Evolutionary conservation across 2,797 vertebrate species (phyloP).

Genomic region (Loris lydekkerianus): DNA sequence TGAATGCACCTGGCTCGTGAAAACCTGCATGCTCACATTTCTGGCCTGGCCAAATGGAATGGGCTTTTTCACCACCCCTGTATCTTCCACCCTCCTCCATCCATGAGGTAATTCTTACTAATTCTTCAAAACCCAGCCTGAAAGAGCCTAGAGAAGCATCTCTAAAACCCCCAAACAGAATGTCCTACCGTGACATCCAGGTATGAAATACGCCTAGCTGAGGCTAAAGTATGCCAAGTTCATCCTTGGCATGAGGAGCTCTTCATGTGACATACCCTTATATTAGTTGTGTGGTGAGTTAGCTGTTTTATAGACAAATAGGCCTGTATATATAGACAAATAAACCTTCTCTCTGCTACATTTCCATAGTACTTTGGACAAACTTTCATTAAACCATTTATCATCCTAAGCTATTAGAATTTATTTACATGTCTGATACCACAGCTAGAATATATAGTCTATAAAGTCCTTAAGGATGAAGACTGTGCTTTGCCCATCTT

Average conservation of each 20-base stretch:
- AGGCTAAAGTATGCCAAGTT: too few species aligned
- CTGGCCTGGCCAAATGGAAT: background rate
- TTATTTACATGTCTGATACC: slow-evolving; percentile 9
- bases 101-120: background rate
- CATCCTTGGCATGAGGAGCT: too few species aligned
- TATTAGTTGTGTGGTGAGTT: too few species aligned
- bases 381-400: slow-evolving; percentile 35
- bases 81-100: background rate
- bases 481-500: background rate
- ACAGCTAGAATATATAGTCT: slow-evolving; percentile 26
- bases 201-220: too few species aligned
- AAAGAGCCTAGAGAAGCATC: slow-evolving; percentile 2
- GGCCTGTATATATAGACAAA: too few species aligned
- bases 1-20: background rate
- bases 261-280: too few species aligned
- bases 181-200: too few species aligned
- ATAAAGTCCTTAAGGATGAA: slow-evolving; percentile 31
- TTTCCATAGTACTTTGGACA: slow-evolving; percentile 12
- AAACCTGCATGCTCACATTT: background rate
- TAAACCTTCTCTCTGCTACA: background rate
- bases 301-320: too few species aligned
- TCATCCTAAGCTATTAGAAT: background rate
- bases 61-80: background rate
- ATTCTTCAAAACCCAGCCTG: slow-evolving; percentile 30
- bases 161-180: slow-evolving; percentile 5